Percentiles rank a stretch among this genome's conserved stretches.
phyloP scores from a whole-genome alignment of 1,140 invertebrate genomes.

The Leguminivora glycinivorella region DNA sequence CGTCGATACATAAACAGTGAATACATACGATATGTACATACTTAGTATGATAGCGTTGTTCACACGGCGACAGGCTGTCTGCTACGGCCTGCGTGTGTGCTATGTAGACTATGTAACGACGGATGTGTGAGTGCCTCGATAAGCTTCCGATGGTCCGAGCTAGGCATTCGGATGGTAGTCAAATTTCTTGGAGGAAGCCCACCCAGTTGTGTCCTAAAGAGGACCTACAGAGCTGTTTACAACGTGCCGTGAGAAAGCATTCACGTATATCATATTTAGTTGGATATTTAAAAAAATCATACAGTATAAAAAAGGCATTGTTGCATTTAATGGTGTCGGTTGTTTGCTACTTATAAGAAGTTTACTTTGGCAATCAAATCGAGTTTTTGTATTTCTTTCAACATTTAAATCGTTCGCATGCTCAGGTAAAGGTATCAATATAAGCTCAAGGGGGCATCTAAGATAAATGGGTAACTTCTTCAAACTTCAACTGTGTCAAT shows the following conservation, averaged over 20 bases:
- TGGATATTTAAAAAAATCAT: too few species aligned
- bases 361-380: too few species aligned
- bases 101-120: slow-evolving; percentile 60
- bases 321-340: too few species aligned
- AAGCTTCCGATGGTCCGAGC: slow-evolving; percentile 74
- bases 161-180: slow-evolving; percentile 70
- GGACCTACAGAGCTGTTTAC: slow-evolving; percentile 27
- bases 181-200: slow-evolving; percentile 60
- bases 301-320: too few species aligned
- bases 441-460: too few species aligned
- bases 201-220: slow-evolving; percentile 48
- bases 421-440: too few species aligned
- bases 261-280: background rate
- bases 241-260: slow-evolving; percentile 29
- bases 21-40: slow-evolving; percentile 67
- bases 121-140: slow-evolving; percentile 69
- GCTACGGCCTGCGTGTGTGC: slow-evolving; percentile 62
- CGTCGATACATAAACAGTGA: slow-evolving; percentile 60
- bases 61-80: slow-evolving; percentile 76
- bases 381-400: too few species aligned
- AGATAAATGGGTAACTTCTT: too few species aligned
- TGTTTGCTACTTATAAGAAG: too few species aligned
- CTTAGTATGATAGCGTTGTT: slow-evolving; percentile 70
- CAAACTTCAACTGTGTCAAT: too few species aligned
- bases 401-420: too few species aligned